A percentile compares a stretch with the other conserved stretches of the same genome.
phyloP scores from a whole-genome alignment of 1,140 invertebrate genomes.

The Thaumatotibia leucotreta region DNA sequence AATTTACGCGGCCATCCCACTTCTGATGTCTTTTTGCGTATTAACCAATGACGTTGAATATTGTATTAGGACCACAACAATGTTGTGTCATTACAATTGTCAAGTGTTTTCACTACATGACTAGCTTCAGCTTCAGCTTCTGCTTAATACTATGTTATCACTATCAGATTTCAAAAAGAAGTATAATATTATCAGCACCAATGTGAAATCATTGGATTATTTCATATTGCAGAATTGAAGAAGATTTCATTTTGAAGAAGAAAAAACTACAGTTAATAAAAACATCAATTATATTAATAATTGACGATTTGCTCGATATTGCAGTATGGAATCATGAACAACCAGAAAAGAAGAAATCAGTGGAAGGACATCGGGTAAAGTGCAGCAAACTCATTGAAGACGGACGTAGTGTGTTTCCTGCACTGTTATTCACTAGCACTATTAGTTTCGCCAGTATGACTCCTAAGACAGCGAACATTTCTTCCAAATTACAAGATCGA shows the following conservation, averaged over 20 bases:
- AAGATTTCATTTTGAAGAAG: too few species aligned
- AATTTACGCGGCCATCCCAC: background rate
- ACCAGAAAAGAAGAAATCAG: constrained; percentile 4
- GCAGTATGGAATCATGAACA: background rate
- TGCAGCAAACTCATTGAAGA: constrained; percentile 50
- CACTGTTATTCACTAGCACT: background rate
- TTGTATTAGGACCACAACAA: background rate
- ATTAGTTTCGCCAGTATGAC: background rate
- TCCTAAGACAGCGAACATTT: background rate
- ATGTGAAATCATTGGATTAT: too few species aligned
- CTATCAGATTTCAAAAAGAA: too few species aligned
- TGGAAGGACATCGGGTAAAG: constrained; percentile 53
- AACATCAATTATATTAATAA: background rate
- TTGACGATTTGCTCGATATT: background rate
- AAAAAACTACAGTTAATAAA: too few species aligned
- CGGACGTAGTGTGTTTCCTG: constrained; percentile 44
- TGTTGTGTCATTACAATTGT: background rate
- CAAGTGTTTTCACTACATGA: too few species aligned
- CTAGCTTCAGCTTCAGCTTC: too few species aligned
- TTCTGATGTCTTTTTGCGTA: background rate
- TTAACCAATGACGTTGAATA: background rate
- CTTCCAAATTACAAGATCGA: background rate
- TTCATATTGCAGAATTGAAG: too few species aligned
- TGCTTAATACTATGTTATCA: too few species aligned
- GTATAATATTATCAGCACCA: too few species aligned